Conservation (phyloP, 92 coral and sea anemone species). For the Montipora capitata region DNA sequence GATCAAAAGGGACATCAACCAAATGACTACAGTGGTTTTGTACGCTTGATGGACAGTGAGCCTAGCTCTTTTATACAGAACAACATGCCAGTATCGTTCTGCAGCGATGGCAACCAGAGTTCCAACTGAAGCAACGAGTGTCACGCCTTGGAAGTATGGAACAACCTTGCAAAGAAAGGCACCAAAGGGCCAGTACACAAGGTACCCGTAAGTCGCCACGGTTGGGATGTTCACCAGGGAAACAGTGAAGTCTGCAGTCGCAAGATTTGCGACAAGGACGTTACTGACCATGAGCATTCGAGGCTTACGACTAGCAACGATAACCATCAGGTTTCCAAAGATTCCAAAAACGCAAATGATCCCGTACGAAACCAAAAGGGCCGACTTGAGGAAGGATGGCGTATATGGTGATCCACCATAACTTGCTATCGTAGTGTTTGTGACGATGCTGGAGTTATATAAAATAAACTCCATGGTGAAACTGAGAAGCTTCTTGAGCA, state of each 20-base stretch:
- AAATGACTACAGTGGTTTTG: conserved; percentile 64
- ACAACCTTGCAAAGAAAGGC: conserved; percentile 79
- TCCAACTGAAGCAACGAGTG: conserved; percentile 81
- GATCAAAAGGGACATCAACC: conserved; percentile 73
- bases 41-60: conserved; percentile 64
- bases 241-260: conserved; percentile 80
- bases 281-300: conserved; percentile 84
- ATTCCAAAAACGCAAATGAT: conserved; percentile 73
- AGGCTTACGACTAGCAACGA: conserved; percentile 78
- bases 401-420: not conserved
- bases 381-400: conserved; percentile 1
- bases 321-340: conserved; percentile 80
- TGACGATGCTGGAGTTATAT: not conserved
- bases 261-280: conserved; percentile 82
- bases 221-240: conserved; percentile 81
- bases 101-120: conserved; percentile 81
- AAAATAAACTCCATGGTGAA: not conserved
- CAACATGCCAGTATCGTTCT: conserved; percentile 89
- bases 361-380: conserved; percentile 67
- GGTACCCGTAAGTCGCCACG: conserved; percentile 79
- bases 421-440: conserved; percentile 12
- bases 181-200: conserved; percentile 92
- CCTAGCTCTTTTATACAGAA: conserved; percentile 66
- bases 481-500: no score
- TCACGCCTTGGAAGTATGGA: conserved; percentile 86